These are phyloP conservation scores for Nymphalis urticae DNA, from an alignment of 2,888 invertebrate genomes.

Conservation along the genomic window DNA sequence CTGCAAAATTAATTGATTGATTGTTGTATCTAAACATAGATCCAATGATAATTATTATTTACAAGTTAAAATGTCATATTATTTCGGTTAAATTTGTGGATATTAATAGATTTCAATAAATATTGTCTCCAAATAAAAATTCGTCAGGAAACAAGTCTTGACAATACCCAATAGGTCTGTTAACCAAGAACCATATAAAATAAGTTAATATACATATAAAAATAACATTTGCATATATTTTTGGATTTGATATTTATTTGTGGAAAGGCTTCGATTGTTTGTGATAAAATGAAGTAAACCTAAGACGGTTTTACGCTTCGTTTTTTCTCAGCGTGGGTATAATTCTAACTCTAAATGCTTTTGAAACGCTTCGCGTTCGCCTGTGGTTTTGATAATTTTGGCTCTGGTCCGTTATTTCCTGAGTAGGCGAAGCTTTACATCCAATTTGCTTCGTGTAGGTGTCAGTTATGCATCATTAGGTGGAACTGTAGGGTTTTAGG, in stretches of 20 bases:
- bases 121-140: too few species aligned
- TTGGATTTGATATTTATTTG: background rate
- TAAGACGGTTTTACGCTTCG: conserved; percentile 50
- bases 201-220: too few species aligned
- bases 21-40: background rate
- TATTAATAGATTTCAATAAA: too few species aligned
- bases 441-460: conserved; percentile 24
- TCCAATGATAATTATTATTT: too few species aligned
- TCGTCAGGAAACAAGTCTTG: too few species aligned
- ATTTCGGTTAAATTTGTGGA: too few species aligned
- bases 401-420: conserved; percentile 64
- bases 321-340: conserved; percentile 50
- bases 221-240: too few species aligned
- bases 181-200: too few species aligned
- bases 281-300: background rate
- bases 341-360: conserved; percentile 55
- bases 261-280: background rate
- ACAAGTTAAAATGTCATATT: too few species aligned
- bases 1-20: background rate
- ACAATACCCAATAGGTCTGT: too few species aligned
- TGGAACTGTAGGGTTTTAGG: conserved; percentile 26
- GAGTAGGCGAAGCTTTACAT: conserved; percentile 49
- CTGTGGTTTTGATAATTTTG: conserved; percentile 70
- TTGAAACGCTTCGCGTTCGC: conserved; percentile 59
- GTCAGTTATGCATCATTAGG: conserved; percentile 21